Base-by-base conservation (phyloP, 2,797 vertebrate genomes). In the Gadopsis marmoratus region DNA sequence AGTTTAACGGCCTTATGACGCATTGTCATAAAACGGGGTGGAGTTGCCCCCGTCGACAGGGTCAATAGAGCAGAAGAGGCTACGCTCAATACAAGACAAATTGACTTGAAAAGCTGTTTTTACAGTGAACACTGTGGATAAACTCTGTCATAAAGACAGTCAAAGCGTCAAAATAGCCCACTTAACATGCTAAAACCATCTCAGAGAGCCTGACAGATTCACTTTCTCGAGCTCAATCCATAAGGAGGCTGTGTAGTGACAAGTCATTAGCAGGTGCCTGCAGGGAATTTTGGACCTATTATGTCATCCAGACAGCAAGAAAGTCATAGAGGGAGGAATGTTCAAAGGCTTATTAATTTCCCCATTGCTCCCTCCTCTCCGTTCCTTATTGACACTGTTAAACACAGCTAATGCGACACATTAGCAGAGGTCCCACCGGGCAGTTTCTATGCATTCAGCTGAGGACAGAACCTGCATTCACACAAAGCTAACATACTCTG, bases 221-320 rank as follows among this genome's bases (percentile, higher is more conserved):
- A 68, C 78, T 78, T 79, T 81, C 65, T 76, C 21, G 2, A 48
- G 61, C 82, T 86, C 67, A 74, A 31, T 86, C 80, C 66, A 41
- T 73, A 76, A 82, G 74, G 75, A 82, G 66, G 63, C 77, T 59
- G 68, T 65, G 56, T 68, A 78, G 84, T 72, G 84, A 88, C 85
- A 85, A 86, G 83, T 62, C 64, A 90, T 91, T 91, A 91, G 83
- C 78, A 78, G 84, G 71, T 81, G 63, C 63, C 88, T 79, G 65
- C 70, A 58, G 86, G 84, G 84, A 90, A 80, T 88, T 88, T 86
- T 10, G 59, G 56, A 70, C 75, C 81, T 78, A 82, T 87, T 88
- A 87, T 76, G 72, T 82, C 83, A 89, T 87, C 74, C 66, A 79
- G 81, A 85, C 80, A 84, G 73, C 50, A 71, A 76, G 63, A 86